These are phyloP conservation scores for Ginglymostoma cirratum DNA, from an alignment of 2,113 vertebrate genomes.

Conservation along the genomic window DNA sequence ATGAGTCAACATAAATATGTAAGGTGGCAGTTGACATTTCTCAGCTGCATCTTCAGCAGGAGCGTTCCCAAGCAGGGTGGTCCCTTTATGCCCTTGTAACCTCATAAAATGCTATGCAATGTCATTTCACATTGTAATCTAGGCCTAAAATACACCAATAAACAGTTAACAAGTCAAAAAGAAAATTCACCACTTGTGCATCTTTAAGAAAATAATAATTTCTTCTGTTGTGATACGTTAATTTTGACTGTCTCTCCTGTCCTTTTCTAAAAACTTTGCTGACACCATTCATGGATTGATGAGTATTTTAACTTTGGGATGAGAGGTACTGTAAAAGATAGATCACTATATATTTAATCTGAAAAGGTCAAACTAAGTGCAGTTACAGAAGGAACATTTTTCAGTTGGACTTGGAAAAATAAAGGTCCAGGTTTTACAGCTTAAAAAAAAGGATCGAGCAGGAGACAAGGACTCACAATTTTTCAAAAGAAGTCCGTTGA, in stretches of 20 bases:
- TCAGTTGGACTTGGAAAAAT: not conserved
- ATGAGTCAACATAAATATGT: conserved; percentile 72
- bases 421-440: not conserved
- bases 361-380: conserved; percentile 31
- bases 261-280: not conserved
- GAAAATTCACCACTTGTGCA: not conserved
- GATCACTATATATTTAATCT: conserved; percentile 22
- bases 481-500: not conserved
- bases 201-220: not conserved
- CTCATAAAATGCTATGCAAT: conserved; percentile 47
- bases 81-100: conserved; percentile 63
- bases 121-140: conserved; percentile 27
- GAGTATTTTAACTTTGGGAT: not conserved
- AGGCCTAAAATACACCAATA: conserved; percentile 32
- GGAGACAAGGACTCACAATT: no score
- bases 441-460: not conserved
- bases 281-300: not conserved
- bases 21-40: conserved; percentile 76
- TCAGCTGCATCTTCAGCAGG: conserved; percentile 64
- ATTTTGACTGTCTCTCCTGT: not conserved
- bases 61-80: conserved; percentile 64
- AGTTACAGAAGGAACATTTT: conserved; percentile 33
- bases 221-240: not conserved
- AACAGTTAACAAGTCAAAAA: not conserved
- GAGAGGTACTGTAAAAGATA: conserved; percentile 18